These are phyloP conservation scores for Pseudanteris insignis DNA, from an alignment of 2,888 invertebrate species.

Conservation along the genomic window DNA sequence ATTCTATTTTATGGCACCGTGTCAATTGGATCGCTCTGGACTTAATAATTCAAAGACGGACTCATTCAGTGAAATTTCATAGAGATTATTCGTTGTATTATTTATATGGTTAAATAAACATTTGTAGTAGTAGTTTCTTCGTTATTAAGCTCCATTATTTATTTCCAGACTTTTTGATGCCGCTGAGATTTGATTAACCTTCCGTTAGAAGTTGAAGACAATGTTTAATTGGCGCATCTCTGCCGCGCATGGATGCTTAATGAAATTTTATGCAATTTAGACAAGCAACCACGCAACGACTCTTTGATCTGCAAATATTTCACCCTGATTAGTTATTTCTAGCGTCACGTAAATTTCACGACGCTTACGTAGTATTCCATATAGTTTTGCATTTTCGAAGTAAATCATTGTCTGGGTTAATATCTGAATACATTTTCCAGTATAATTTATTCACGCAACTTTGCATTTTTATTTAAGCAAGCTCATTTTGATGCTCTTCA, in stretches of 20 bases:
- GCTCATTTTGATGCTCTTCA: slow-evolving; percentile 5
- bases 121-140: no score
- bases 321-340: slow-evolving; percentile 14
- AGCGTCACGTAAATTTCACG: not conserved
- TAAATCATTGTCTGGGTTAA: slow-evolving; percentile 11
- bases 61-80: no score
- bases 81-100: no score
- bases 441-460: slow-evolving; percentile 9
- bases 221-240: not conserved
- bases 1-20: no score
- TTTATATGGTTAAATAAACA: no score
- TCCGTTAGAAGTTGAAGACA: no score
- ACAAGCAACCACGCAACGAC: not conserved
- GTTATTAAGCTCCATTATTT: no score
- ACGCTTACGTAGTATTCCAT: slow-evolving; percentile 1
- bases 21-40: no score
- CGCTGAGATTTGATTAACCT: no score
- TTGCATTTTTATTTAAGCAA: slow-evolving; percentile 8
- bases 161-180: no score
- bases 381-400: slow-evolving; percentile 9
- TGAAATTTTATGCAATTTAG: slow-evolving; percentile 11
- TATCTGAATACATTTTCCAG: slow-evolving; percentile 13
- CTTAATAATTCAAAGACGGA: no score
- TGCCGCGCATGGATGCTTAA: not conserved
- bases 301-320: slow-evolving; percentile 12